phyloP scores from a whole-genome alignment of 2,113 vertebrate genomes.

The Castor canadensis region DNA sequence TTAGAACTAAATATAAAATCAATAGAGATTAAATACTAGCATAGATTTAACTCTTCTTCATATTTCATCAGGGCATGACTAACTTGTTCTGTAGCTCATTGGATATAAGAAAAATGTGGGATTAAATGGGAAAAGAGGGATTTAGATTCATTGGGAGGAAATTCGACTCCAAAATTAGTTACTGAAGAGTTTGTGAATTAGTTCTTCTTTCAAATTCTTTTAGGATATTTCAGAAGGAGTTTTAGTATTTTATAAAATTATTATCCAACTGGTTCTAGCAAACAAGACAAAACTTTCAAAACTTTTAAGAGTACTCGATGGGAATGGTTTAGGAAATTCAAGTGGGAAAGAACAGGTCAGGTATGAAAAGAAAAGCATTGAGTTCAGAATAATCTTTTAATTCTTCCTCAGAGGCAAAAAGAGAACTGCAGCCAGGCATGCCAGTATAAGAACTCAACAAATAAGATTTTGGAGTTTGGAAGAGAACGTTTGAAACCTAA shows the following conservation, averaged over 20 bases:
- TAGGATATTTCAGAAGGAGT: not conserved
- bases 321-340: not conserved
- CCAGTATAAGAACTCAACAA: not conserved
- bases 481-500: too few species aligned
- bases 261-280: not conserved
- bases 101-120: not conserved
- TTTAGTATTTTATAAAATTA: not conserved
- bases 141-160: constrained; percentile 30
- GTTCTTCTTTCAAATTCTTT: not conserved
- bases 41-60: constrained; percentile 4
- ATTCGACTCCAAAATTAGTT: not conserved
- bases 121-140: not conserved
- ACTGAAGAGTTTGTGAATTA: not conserved
- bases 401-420: not conserved
- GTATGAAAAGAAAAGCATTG: not conserved
- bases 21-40: not conserved
- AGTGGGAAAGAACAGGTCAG: not conserved
- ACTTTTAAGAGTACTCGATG: not conserved
- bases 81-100: not conserved
- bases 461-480: not conserved
- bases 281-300: not conserved
- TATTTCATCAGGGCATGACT: not conserved
- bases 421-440: fast-evolving
- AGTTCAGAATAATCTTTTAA: not conserved
- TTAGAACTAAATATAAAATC: constrained; percentile 47